Base-by-base conservation (phyloP, 2,113 vertebrate genomes). In the Neogobius melanostomus region DNA sequence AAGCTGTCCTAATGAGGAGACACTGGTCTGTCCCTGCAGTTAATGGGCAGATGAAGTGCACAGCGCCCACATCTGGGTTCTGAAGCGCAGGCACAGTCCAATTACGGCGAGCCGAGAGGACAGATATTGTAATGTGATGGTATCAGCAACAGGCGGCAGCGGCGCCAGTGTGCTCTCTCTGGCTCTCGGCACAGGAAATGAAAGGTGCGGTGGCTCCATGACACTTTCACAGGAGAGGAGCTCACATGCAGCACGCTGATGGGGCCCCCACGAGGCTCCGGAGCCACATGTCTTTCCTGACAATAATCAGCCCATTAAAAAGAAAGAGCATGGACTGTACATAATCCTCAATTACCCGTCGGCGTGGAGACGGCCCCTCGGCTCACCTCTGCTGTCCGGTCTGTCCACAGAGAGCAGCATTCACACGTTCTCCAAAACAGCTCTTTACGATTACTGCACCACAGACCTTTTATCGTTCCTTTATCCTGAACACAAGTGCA, bases 231-330 rank as follows among this genome's bases (percentile, higher is more conserved):
- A 82, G 84, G 84, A 90, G 89, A 91, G 90, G 84, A 85, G 88
- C 91, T 91, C 86, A 90, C 85, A 76, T 85, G 90, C 87, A 87
- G 80, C 74, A 66, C 65, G 71, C 74, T 90, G 86, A 91, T 88
- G 73, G 87, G 82, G 88, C 88, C 87, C 82, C 87, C 80, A 17
- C 1, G 69, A 72, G 74, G 77, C 78, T 79, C 71, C 54, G 61
- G 8, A n/a, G 81, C 84, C 73, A 66, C 88, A 85, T 87, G 80
- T 90, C 90, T 85, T 88, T 88, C 82, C 87, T 92, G 87, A 89
- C 89, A 89, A 91, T 91, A 91, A 91, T 91, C 85, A 88, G 66
- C 83, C 91, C 82, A 88, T 92, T 93, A 91, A 91, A 90, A 90
- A 82, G 64, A 91, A 89, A 82, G 85, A 90, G 82, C 69, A 51